Conservation (phyloP, 1,140 invertebrate species). For the Lepidurus apus region DNA sequence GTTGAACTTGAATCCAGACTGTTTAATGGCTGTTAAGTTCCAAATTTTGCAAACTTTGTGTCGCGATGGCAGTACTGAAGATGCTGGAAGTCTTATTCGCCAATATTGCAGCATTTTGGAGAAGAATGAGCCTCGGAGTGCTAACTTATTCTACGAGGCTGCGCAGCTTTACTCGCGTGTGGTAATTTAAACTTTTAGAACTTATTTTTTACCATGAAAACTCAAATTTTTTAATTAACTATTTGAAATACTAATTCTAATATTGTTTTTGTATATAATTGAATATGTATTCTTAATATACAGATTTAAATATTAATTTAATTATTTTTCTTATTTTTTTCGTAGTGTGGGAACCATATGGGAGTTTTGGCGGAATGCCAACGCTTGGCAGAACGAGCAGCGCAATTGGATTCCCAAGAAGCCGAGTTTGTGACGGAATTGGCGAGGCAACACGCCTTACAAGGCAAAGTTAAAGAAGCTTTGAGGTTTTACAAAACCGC, state of each 20-base stretch:
- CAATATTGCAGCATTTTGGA: conserved; percentile 61
- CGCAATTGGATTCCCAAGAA: conserved; percentile 62
- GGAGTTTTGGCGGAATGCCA: conserved; percentile 65
- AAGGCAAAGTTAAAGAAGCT: conserved; percentile 70
- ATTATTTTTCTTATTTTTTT: conserved; percentile 28
- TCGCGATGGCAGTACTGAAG: conserved; percentile 66
- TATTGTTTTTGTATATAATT: not conserved
- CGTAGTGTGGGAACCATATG: conserved; percentile 63
- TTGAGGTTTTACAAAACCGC: conserved; percentile 70
- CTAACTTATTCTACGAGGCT: conserved; percentile 60
- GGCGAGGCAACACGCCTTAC: conserved; percentile 67
- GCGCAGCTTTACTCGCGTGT: conserved; percentile 69
- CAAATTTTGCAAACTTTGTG: conserved; percentile 67
- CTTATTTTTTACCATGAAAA: not conserved
- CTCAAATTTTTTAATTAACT: too few relatives aligned
- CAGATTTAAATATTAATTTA: too few relatives aligned
- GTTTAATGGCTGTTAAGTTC: conserved; percentile 68
- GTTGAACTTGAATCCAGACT: conserved; percentile 65
- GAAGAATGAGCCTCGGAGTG: conserved; percentile 68
- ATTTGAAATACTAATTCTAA: too few relatives aligned
- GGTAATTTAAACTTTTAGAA: conserved; percentile 41
- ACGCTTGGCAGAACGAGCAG: conserved; percentile 66
- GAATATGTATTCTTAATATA: not conserved
- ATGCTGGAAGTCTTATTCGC: conserved; percentile 60
- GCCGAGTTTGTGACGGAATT: conserved; percentile 69